Percentiles rank a stretch among this genome's conserved stretches.
Conservation (phyloP, 30 jellyfish, hydroid and myxozoan species). For the Pelagia noctiluca region DNA sequence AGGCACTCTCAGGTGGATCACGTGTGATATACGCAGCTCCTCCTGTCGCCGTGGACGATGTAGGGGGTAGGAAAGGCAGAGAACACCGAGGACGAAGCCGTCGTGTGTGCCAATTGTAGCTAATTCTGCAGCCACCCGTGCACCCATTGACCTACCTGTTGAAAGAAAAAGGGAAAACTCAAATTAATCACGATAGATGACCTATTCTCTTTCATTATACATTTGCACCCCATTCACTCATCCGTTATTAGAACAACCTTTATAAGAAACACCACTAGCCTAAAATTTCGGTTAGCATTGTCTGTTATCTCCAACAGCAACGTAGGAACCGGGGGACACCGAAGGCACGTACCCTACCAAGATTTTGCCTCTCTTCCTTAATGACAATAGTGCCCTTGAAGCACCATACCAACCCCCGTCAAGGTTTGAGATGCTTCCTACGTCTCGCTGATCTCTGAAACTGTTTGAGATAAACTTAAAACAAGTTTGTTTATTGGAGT, state of each 20-base stretch:
- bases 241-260: neutral
- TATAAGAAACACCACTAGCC: neutral
- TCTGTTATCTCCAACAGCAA: no score
- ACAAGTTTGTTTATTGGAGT: no score
- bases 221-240: neutral
- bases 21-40: slow-evolving; percentile 78
- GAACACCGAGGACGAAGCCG: slow-evolving; percentile 66
- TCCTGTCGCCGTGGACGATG: slow-evolving; percentile 68
- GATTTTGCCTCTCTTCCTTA: no score
- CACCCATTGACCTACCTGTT: slow-evolving; percentile 92
- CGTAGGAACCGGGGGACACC: no score
- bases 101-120: slow-evolving; percentile 52
- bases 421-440: no score
- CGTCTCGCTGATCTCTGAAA: no score
- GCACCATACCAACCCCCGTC: no score
- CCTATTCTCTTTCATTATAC: neutral
- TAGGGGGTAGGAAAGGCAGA: slow-evolving; percentile 78
- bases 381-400: no score
- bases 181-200: neutral
- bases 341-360: no score
- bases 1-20: slow-evolving; percentile 65
- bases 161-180: neutral
- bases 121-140: slow-evolving; percentile 89
- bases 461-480: no score
- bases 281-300: no score